Conservation (phyloP, 2,113 vertebrate species). For the Oenanthe oenanthe region DNA sequence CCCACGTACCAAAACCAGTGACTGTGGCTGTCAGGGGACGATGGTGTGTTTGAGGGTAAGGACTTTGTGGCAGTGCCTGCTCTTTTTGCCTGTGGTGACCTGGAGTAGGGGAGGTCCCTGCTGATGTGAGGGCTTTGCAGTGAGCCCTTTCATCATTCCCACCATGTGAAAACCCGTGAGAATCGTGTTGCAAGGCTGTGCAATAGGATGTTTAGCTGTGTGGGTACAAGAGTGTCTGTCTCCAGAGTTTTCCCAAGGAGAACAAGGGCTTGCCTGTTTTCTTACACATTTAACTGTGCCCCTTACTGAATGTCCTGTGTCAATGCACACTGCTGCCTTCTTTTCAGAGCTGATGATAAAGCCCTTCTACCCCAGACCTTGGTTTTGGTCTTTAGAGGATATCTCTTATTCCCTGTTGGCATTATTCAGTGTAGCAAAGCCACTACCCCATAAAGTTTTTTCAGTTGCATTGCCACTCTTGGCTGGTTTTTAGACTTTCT, state of each 20-base stretch:
- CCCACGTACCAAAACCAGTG: rapidly evolving
- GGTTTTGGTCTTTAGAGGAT: background rate
- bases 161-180: background rate
- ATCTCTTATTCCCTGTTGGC: background rate
- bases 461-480: background rate
- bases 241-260: background rate
- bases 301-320: background rate
- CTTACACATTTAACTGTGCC: background rate
- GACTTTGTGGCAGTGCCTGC: rapidly evolving
- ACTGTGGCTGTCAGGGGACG: background rate
- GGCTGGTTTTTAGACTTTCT: background rate
- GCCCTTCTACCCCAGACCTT: background rate
- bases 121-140: background rate
- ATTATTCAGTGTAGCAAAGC: background rate
- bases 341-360: background rate
- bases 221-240: background rate
- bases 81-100: rapidly evolving
- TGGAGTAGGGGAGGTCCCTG: background rate
- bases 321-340: background rate
- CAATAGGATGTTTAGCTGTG: background rate
- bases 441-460: background rate
- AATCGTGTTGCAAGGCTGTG: background rate
- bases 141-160: background rate
- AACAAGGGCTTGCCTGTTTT: background rate
- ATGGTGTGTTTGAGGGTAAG: background rate